These are phyloP conservation scores for Notospermus geniculatus DNA, from an alignment of 1,140 invertebrate species.

Conservation along the genomic window DNA sequence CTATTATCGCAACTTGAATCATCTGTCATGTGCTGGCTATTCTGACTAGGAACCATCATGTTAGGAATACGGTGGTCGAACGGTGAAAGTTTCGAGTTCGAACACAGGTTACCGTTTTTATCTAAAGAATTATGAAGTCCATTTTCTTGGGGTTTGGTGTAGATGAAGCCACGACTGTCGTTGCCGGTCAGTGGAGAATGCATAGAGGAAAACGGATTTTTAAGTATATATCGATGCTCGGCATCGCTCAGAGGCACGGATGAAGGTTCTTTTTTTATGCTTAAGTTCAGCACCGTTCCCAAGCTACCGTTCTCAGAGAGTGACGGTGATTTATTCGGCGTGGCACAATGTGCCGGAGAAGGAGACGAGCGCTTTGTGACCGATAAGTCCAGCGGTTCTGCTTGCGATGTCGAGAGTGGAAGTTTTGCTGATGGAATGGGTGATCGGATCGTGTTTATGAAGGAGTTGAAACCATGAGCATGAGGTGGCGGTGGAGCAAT, in stretches of 20 bases:
- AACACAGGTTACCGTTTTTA: too few species aligned
- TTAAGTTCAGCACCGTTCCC: slow-evolving; percentile 44
- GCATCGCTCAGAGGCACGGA: not conserved
- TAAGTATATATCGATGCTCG: too few species aligned
- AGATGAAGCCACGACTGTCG: too few species aligned
- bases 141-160: too few species aligned
- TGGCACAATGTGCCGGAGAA: slow-evolving; percentile 35
- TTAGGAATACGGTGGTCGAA: too few species aligned
- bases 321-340: slow-evolving; percentile 22
- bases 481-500: slow-evolving; percentile 14
- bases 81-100: too few species aligned
- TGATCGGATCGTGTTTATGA: not conserved
- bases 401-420: slow-evolving; percentile 46
- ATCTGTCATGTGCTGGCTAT: too few species aligned
- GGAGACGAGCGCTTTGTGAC: slow-evolving; percentile 64
- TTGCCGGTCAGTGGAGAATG: too few species aligned
- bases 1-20: too few species aligned
- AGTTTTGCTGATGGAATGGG: not conserved
- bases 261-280: slow-evolving; percentile 21
- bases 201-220: too few species aligned
- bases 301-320: slow-evolving; percentile 25
- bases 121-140: too few species aligned
- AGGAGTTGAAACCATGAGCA: not conserved
- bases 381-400: slow-evolving; percentile 80
- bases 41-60: too few species aligned